Percentiles rank a stretch among this genome's conserved stretches.
These are phyloP conservation scores for Brevimyrus niger DNA, from an alignment of 2,113 vertebrate genomes.

Conservation along the genomic window DNA sequence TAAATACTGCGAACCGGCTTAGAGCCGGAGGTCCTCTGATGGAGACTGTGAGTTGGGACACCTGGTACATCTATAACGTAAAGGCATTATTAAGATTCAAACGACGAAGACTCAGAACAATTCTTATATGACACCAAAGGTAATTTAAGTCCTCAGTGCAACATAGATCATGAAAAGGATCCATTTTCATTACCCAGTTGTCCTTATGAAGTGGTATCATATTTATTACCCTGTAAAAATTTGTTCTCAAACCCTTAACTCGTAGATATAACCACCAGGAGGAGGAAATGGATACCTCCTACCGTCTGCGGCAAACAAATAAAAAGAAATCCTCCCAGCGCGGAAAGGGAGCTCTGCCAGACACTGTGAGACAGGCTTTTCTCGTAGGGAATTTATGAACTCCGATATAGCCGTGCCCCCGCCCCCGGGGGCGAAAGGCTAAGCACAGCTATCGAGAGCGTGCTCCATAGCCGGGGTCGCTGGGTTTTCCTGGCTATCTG, in stretches of 20 bases:
- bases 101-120: neutral
- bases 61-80: neutral
- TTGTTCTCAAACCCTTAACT: slow-evolving; percentile 17
- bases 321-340: slow-evolving; percentile 11
- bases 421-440: slow-evolving; percentile 33
- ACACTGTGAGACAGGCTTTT: slow-evolving; percentile 30
- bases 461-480: neutral
- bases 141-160: neutral
- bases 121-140: neutral
- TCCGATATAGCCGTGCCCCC: slow-evolving; percentile 29
- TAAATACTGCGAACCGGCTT: neutral
- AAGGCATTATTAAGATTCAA: neutral
- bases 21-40: neutral
- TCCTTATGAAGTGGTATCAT: neutral
- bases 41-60: neutral
- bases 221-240: slow-evolving; percentile 20
- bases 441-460: slow-evolving; percentile 21
- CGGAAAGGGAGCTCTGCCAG: slow-evolving; percentile 13
- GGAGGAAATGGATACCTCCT: slow-evolving; percentile 21
- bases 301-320: slow-evolving; percentile 28
- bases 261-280: slow-evolving; percentile 34
- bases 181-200: slow-evolving; percentile 2
- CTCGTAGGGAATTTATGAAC: slow-evolving; percentile 42
- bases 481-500: slow-evolving; percentile 9
- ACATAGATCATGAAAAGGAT: neutral